Percentiles rank a stretch among this genome's conserved stretches.
These are phyloP conservation scores for Coreius guichenoti DNA, from an alignment of 2,797 vertebrate species.

Conservation along the genomic window DNA sequence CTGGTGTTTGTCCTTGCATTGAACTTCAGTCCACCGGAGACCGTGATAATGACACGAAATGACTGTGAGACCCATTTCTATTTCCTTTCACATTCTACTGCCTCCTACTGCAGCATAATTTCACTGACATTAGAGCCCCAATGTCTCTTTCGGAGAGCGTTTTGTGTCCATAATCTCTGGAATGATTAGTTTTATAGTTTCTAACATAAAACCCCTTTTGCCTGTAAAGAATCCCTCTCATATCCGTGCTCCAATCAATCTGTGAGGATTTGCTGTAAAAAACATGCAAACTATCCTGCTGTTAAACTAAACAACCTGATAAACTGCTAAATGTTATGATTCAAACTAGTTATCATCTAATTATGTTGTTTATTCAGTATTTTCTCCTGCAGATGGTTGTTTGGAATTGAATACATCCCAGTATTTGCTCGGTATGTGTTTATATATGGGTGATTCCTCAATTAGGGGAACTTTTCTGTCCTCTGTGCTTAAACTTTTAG, in stretches of 20 bases:
- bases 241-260: not conserved
- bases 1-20: conserved; percentile 44
- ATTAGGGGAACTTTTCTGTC: not conserved
- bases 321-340: not conserved
- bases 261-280: not conserved
- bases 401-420: not conserved
- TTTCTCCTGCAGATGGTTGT: conserved; percentile 12
- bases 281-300: not conserved
- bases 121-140: not conserved
- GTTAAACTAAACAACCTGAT: conserved; percentile 19
- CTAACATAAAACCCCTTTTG: conserved; percentile 16
- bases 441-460: not conserved
- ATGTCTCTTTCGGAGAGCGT: not conserved
- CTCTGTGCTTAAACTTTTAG: not conserved
- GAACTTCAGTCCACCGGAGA: conserved; percentile 9
- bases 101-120: not conserved
- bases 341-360: not conserved
- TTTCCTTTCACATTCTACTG: conserved; percentile 9
- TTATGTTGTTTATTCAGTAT: conserved; percentile 11
- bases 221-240: not conserved
- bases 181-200: conserved; percentile 21
- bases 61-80: conserved; percentile 13
- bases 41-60: conserved; percentile 18
- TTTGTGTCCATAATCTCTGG: conserved; percentile 3
- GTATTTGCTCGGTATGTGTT: not conserved